Percentiles rank a stretch among this genome's conserved stretches.
Evolutionary conservation across 1,140 invertebrate genomes (phyloP).

Genomic region (Asobara japonica): DNA sequence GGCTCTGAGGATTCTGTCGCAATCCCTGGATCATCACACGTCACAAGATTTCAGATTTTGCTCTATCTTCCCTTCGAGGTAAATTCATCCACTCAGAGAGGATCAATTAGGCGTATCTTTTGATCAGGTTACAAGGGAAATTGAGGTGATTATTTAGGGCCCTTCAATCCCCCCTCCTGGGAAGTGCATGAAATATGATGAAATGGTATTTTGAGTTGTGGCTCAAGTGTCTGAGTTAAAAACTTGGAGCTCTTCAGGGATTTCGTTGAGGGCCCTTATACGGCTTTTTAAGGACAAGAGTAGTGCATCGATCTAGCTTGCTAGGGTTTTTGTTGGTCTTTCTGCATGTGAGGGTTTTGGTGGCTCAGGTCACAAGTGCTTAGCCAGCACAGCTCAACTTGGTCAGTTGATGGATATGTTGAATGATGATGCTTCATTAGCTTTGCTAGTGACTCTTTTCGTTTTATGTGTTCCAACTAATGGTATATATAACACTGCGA

Average conservation of each 20-base stretch:
- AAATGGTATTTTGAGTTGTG: conserved; percentile 13
- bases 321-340: neutral
- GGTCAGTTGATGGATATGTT: too few species aligned
- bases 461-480: too few species aligned
- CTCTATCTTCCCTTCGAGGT: neutral
- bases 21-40: conserved; percentile 32
- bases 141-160: neutral
- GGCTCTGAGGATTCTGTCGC: conserved; percentile 26
- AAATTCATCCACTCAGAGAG: conserved; percentile 5
- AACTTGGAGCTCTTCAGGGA: conserved; percentile 7
- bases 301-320: neutral
- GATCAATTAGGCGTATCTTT: conserved; percentile 10
- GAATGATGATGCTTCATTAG: too few species aligned
- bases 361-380: too few species aligned
- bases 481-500: too few species aligned
- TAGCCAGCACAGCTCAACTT: too few species aligned
- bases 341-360: neutral
- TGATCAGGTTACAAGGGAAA: conserved; percentile 4
- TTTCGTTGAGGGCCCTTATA: conserved; percentile 2
- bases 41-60: conserved; percentile 16
- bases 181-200: neutral
- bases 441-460: too few species aligned
- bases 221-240: conserved; percentile 9
- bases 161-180: neutral
- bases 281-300: neutral